These are phyloP conservation scores for Dorcus parallelipipedus DNA, from an alignment of 2,888 invertebrate genomes.

Conservation along the genomic window DNA sequence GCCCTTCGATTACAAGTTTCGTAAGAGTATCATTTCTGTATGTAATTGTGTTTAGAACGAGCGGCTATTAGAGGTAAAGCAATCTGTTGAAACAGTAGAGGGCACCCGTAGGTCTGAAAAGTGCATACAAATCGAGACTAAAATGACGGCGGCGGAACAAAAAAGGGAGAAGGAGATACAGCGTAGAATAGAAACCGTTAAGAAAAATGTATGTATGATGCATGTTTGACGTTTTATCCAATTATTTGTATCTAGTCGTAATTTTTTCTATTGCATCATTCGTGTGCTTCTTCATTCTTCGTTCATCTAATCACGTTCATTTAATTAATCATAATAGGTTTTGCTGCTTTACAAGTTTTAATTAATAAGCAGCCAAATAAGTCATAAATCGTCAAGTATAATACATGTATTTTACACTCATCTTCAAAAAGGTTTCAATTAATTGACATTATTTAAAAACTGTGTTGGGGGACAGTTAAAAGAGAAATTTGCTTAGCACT, in stretches of 20 bases:
- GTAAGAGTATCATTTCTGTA: constrained; percentile 3
- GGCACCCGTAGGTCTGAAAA: constrained; percentile 43
- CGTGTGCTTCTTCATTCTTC: background rate
- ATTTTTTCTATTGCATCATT: background rate
- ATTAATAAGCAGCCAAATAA: no score
- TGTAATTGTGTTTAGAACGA: constrained; percentile 33
- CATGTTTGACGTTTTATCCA: background rate
- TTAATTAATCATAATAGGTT: background rate
- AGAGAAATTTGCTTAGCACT: no score
- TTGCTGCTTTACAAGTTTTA: background rate
- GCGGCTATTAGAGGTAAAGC: constrained; percentile 42
- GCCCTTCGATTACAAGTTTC: no score
- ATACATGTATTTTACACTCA: no score
- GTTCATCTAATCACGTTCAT: background rate
- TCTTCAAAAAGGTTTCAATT: no score
- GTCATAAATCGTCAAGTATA: no score
- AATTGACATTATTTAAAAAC: no score
- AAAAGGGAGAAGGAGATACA: constrained; percentile 83
- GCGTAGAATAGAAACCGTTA: constrained; percentile 79
- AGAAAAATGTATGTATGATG: constrained; percentile 65
- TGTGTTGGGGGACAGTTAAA: no score
- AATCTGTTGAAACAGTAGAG: constrained; percentile 35
- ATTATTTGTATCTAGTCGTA: constrained; percentile 6
- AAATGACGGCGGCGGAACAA: constrained; percentile 75
- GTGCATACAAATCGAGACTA: constrained; percentile 59